Conservation (phyloP, 2,888 invertebrate genomes). For the Diplolepis rosae region DNA sequence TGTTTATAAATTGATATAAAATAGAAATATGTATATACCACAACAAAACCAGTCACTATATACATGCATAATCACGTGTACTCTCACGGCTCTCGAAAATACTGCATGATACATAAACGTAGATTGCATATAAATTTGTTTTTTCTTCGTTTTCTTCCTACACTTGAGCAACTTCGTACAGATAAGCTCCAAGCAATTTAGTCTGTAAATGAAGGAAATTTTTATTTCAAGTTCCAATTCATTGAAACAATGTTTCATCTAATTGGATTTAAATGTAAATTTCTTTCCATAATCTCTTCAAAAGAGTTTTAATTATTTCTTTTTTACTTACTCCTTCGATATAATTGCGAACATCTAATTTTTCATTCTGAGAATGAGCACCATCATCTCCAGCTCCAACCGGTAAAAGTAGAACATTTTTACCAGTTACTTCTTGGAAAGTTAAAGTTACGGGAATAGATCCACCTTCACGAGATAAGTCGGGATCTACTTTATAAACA, state of each 20-base stretch:
- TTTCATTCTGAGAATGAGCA: conserved; percentile 99
- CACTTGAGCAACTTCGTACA: conserved; percentile 84
- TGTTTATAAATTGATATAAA: conserved; percentile 39
- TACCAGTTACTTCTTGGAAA: conserved; percentile 92
- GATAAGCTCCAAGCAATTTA: conserved; percentile 92
- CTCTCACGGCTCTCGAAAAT: background rate
- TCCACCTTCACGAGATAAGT: conserved; percentile 97
- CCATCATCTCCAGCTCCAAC: conserved; percentile 98
- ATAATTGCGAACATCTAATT: conserved; percentile 93
- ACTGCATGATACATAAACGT: background rate
- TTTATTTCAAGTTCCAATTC: no score
- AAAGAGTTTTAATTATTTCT: conserved; percentile 21
- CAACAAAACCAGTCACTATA: background rate
- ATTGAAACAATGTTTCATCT: background rate
- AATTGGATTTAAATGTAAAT: conserved; percentile 6
- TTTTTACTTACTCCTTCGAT: conserved; percentile 87
- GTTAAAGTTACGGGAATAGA: conserved; percentile 97
- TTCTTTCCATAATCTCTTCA: no score
- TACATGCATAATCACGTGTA: no score
- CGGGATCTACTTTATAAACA: conserved; percentile 93
- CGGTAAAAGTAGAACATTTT: conserved; percentile 95
- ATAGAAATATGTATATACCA: conserved; percentile 12
- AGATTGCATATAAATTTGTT: background rate
- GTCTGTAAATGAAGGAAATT: conserved; percentile 80
- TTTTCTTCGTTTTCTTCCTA: conserved; percentile 42